phyloP scores from a whole-genome alignment of 1,140 invertebrate species.

The Meloidogyne hapla region DNA sequence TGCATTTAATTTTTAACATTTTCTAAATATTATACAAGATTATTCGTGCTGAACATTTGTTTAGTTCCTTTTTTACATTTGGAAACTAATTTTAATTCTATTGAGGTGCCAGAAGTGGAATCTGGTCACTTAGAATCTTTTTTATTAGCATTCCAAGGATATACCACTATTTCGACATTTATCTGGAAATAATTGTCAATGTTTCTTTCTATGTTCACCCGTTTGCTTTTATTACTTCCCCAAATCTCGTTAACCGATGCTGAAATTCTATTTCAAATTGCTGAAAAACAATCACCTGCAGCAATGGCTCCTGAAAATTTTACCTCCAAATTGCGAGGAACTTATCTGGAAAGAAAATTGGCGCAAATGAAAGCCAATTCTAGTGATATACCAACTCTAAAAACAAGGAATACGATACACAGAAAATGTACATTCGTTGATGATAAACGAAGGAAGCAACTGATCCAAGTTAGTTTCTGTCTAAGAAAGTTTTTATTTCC shows the following conservation, averaged over 20 bases:
- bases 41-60: no score
- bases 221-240: constrained; percentile 53
- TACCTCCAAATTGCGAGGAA: not conserved
- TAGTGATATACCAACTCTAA: not conserved
- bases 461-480: constrained; percentile 51
- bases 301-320: constrained; percentile 1
- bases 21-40: no score
- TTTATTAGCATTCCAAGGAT: not conserved
- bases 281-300: constrained; percentile 23
- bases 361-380: not conserved
- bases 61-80: no score
- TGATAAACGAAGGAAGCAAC: constrained; percentile 52
- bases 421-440: constrained; percentile 45
- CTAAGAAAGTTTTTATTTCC: not conserved
- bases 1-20: not conserved
- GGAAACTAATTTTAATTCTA: no score
- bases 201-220: constrained; percentile 44
- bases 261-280: constrained; percentile 41
- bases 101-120: no score
- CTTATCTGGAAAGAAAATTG: not conserved
- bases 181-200: not conserved
- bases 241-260: constrained; percentile 47
- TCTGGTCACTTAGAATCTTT: not conserved
- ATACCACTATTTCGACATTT: not conserved
- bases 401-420: no score